Evolutionary conservation across 1,140 invertebrate species (phyloP).

Genomic region (Conus ventricosus): DNA sequence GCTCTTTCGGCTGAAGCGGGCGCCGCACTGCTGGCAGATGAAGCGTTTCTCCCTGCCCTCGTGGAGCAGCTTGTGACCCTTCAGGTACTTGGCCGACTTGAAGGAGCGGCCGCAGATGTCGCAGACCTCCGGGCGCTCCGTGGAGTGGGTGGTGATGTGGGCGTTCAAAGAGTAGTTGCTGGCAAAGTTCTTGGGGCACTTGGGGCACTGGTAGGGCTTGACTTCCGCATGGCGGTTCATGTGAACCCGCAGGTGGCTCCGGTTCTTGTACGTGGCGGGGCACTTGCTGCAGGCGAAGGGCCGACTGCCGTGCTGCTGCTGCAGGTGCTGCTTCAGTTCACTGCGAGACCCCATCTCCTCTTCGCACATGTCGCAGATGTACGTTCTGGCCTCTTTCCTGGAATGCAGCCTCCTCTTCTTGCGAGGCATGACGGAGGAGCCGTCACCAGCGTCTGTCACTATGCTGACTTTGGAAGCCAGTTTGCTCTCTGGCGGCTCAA

Average conservation of each 20-base stretch:
- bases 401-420: not conserved
- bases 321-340: constrained; percentile 72
- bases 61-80: not conserved
- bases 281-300: constrained; percentile 92
- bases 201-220: constrained; percentile 76
- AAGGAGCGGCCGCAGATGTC: constrained; percentile 6
- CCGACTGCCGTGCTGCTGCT: constrained; percentile 87
- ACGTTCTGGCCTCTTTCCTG: not conserved
- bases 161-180: constrained; percentile 10
- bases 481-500: not conserved
- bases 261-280: constrained; percentile 82
- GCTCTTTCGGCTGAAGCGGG: not conserved
- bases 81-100: not conserved
- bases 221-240: constrained; percentile 59
- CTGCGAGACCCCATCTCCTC: constrained; percentile 82
- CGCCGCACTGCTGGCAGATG: constrained; percentile 1
- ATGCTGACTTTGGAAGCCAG: not conserved
- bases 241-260: constrained; percentile 72
- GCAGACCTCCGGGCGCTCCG: not conserved
- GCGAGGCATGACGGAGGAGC: not conserved
- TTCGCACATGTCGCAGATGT: constrained; percentile 78
- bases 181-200: constrained; percentile 77
- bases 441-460: not conserved
- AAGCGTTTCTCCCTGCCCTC: not conserved
- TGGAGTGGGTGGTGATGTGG: constrained; percentile 23